Conservation (phyloP, 2,888 invertebrate species). For the Proisotoma minuta region DNA sequence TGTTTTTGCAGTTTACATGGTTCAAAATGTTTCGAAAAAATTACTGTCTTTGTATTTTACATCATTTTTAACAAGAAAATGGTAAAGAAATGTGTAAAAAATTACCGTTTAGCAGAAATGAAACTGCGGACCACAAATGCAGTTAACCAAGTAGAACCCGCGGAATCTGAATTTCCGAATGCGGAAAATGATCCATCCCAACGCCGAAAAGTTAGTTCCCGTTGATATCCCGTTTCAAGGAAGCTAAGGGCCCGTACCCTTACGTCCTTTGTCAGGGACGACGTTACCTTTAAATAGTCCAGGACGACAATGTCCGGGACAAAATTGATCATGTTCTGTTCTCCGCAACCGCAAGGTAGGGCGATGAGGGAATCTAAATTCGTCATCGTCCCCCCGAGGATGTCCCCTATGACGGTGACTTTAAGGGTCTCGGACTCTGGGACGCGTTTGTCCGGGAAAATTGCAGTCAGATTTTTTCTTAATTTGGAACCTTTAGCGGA, state of each 20-base stretch:
- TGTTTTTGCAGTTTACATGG: too few relatives aligned
- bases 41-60: too few relatives aligned
- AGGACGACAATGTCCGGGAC: constrained; percentile 26
- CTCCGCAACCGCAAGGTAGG: constrained; percentile 28
- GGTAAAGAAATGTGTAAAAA: not conserved
- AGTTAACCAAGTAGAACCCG: constrained; percentile 79
- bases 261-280: not conserved
- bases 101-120: constrained; percentile 58
- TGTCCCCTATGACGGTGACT: constrained; percentile 24
- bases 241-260: constrained; percentile 48
- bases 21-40: too few relatives aligned
- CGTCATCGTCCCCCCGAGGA: constrained; percentile 18
- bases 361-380: constrained; percentile 21
- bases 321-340: constrained; percentile 31
- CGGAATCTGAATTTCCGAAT: constrained; percentile 66
- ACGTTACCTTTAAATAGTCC: constrained; percentile 23
- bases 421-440: constrained; percentile 20
- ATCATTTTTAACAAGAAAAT: not conserved
- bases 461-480: not conserved
- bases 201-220: constrained; percentile 78
- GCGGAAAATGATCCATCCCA: constrained; percentile 84
- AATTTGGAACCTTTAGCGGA: not conserved
- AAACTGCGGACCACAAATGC: constrained; percentile 77
- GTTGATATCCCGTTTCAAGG: constrained; percentile 83
- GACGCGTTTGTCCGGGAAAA: constrained; percentile 24